phyloP scores from a whole-genome alignment of 2,797 vertebrate genomes.

The Alca torda region DNA sequence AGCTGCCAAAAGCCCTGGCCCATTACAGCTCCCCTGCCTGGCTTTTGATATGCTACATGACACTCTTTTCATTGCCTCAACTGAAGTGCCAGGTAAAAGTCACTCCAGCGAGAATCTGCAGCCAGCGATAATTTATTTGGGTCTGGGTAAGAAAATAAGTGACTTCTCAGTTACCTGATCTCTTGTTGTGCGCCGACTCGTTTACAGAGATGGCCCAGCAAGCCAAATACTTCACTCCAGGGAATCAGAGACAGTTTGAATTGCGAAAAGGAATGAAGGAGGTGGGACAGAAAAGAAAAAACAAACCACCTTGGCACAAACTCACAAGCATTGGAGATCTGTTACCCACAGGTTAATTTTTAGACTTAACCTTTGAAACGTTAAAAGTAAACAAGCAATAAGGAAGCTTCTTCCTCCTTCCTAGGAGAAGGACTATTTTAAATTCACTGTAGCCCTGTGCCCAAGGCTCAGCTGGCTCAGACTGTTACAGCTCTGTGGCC shows the following conservation, averaged over 20 bases:
- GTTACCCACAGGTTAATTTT: constrained; percentile 26
- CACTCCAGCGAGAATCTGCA: neutral
- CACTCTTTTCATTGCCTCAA: neutral
- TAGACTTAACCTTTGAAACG: constrained; percentile 26
- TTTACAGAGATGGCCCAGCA: neutral
- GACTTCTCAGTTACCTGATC: neutral
- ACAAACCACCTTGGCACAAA: neutral
- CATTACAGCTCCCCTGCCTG: neutral
- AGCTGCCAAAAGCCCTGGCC: neutral
- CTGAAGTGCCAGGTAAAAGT: neutral
- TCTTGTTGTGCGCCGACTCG: neutral
- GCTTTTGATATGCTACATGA: neutral
- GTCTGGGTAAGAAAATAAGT: neutral
- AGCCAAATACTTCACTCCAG: neutral
- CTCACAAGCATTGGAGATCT: neutral
- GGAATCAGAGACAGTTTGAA: neutral
- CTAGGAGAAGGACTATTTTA: neutral
- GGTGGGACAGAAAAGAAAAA: neutral
- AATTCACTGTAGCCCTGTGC: neutral
- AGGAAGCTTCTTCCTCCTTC: neutral
- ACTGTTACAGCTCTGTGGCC: neutral
- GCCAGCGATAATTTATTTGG: neutral
- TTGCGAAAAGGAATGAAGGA: neutral
- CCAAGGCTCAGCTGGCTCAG: neutral
- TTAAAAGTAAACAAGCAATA: constrained; percentile 4